Evolutionary conservation across 2,888 invertebrate genomes (phyloP).

Genomic region (Tanypteryx hageni): DNA sequence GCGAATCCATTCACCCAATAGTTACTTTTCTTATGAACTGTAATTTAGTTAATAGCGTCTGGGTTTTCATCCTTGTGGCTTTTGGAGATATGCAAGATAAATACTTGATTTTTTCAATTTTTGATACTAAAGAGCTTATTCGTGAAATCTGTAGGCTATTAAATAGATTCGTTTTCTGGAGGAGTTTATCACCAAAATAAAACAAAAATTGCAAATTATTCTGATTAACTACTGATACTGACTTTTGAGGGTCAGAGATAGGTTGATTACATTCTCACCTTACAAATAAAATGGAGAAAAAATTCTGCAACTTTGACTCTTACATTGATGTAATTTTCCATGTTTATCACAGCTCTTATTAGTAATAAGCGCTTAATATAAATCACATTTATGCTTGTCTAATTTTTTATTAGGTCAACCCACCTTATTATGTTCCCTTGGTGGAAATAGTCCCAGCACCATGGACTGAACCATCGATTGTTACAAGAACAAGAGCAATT

Average conservation of each 20-base stretch:
- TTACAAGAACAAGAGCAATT: conserved; percentile 83
- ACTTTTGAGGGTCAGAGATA: too few relatives aligned
- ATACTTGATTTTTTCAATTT: too few relatives aligned
- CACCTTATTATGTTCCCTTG: conserved; percentile 96
- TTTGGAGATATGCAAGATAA: too few relatives aligned
- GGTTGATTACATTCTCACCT: too few relatives aligned
- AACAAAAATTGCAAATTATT: too few relatives aligned
- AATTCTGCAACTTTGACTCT: background rate
- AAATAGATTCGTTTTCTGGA: too few relatives aligned
- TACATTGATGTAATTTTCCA: background rate
- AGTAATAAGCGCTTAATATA: too few relatives aligned
- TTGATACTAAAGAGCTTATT: too few relatives aligned
- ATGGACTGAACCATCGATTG: conserved; percentile 90
- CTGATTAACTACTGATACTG: too few relatives aligned
- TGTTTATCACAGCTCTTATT: background rate
- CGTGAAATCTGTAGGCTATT: too few relatives aligned
- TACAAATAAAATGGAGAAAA: background rate
- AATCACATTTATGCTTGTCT: background rate
- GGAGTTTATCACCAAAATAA: too few relatives aligned
- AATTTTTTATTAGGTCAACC: conserved; percentile 83
- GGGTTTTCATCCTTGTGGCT: too few relatives aligned
- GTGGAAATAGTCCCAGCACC: conserved; percentile 97
- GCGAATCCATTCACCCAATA: background rate
- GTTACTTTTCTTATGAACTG: conserved; percentile 7
- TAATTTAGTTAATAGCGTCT: background rate